Conservation (phyloP, 2,113 vertebrate species). For the Plotosus lineatus region DNA sequence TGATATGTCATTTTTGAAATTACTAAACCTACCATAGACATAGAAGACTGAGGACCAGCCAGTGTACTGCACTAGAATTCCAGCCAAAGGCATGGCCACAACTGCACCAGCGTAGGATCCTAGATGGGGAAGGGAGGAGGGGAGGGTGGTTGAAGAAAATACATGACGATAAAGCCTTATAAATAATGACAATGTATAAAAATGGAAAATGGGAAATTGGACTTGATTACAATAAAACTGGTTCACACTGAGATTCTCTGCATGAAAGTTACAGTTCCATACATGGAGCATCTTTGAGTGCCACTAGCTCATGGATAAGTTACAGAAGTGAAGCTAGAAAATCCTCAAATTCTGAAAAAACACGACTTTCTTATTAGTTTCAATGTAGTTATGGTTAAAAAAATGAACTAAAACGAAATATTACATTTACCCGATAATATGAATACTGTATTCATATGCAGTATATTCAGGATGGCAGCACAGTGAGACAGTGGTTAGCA, state of each 20-base stretch:
- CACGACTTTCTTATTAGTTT: background rate
- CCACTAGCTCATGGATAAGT: background rate
- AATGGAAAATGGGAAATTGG: background rate
- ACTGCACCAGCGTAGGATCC: conserved; percentile 97
- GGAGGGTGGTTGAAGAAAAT: background rate
- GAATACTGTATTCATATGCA: background rate
- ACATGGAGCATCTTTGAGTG: background rate
- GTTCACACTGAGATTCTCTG: background rate
- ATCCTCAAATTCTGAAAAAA: background rate
- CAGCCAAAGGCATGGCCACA: conserved; percentile 95
- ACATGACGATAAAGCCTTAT: background rate
- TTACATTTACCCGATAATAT: background rate
- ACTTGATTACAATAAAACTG: background rate
- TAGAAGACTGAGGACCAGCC: conserved; percentile 99
- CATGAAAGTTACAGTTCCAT: background rate
- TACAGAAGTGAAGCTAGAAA: background rate
- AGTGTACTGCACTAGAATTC: conserved; percentile 94
- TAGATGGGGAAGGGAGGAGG: conserved; percentile 63
- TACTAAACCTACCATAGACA: conserved; percentile 84
- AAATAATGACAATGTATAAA: background rate
- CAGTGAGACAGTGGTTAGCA: too few species aligned
- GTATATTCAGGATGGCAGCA: too few species aligned
- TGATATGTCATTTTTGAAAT: background rate
- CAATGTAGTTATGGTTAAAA: background rate
- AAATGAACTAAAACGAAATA: background rate